Conservation (phyloP, 1,140 invertebrate genomes). For the Leguminivora glycinivorella region DNA sequence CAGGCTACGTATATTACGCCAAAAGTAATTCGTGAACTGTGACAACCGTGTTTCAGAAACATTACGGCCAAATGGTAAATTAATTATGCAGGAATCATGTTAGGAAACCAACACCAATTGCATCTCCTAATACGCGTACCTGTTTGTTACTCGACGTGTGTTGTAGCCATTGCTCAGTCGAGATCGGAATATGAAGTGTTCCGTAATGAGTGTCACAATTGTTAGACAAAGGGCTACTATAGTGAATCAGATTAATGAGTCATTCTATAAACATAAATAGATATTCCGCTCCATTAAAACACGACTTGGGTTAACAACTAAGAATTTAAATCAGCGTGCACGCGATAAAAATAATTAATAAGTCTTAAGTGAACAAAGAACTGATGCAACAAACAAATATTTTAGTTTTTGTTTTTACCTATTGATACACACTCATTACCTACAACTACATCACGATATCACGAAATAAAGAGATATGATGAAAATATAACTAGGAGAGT, state of each 20-base stretch:
- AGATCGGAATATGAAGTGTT: conserved; percentile 14
- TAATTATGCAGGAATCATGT: conserved; percentile 1
- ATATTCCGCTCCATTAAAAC: neutral
- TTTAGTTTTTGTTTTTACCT: too few relatives aligned
- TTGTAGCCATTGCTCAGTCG: neutral
- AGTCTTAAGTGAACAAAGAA: too few relatives aligned
- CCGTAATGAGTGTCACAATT: neutral
- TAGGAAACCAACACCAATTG: neutral
- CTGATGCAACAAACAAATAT: too few relatives aligned
- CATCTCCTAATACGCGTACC: neutral
- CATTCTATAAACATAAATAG: neutral
- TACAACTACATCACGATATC: too few relatives aligned
- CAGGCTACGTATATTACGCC: neutral
- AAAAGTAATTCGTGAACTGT: neutral
- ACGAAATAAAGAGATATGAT: too few relatives aligned
- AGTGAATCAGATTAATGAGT: neutral
- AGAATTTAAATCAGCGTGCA: too few relatives aligned
- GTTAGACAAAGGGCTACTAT: conserved; percentile 1
- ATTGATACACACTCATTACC: too few relatives aligned
- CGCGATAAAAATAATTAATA: too few relatives aligned
- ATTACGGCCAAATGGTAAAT: neutral
- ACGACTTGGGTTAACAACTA: neutral
- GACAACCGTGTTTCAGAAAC: neutral
- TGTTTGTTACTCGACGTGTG: neutral
- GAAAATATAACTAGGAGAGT: too few relatives aligned